phyloP scores from a whole-genome alignment of 2,797 vertebrate species.

The Carcharodon carcharias region DNA sequence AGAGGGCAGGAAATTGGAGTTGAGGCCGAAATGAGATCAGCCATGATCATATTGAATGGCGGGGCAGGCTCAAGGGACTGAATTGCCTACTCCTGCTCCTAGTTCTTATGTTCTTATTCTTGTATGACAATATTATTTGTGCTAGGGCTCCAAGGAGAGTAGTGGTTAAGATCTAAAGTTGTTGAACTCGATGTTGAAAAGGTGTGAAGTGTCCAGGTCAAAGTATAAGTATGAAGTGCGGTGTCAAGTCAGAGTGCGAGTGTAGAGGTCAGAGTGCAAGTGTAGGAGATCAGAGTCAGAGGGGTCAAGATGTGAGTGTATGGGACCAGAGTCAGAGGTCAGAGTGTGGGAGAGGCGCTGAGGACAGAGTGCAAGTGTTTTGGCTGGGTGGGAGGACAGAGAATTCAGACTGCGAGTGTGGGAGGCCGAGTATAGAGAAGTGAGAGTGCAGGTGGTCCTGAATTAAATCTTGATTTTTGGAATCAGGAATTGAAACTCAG shows the following conservation, averaged over 20 bases:
- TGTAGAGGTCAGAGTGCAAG: background rate
- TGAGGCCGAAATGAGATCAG: too few relatives aligned
- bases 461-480: background rate
- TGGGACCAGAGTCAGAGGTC: background rate
- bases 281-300: background rate
- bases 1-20: too few relatives aligned
- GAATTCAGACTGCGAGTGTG: too few relatives aligned
- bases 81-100: too few relatives aligned
- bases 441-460: background rate
- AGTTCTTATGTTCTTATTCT: background rate
- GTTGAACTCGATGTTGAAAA: background rate
- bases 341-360: too few relatives aligned
- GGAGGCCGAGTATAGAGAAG: background rate
- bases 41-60: too few relatives aligned
- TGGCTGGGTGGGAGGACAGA: background rate
- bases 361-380: background rate
- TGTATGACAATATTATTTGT: background rate
- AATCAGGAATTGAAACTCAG: background rate
- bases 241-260: background rate
- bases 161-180: background rate
- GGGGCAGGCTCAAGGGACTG: too few relatives aligned
- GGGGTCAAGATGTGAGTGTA: background rate
- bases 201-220: background rate
- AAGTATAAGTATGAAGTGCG: too few relatives aligned
- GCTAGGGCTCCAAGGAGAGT: constrained; percentile 40